Percentiles rank a stretch among this genome's conserved stretches.
Evolutionary conservation across 2,888 invertebrate genomes (phyloP).

Genomic region (Thereva unica): DNA sequence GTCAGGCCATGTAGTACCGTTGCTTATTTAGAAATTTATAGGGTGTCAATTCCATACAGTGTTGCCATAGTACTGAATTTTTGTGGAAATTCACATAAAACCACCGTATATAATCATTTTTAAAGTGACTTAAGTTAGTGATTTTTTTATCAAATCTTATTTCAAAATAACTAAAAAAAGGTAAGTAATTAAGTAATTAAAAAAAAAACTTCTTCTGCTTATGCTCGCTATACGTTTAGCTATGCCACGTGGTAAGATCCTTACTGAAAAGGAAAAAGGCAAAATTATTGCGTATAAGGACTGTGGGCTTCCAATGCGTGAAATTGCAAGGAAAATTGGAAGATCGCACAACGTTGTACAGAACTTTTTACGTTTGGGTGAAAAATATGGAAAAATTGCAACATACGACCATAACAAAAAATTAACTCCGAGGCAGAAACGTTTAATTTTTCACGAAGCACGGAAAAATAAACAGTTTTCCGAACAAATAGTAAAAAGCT

Average conservation of each 20-base stretch:
- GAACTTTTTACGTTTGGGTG: conserved; percentile 1
- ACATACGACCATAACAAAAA: conserved; percentile 4
- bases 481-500: background rate
- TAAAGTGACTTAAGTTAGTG: too few relatives aligned
- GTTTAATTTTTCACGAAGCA: conserved; percentile 14
- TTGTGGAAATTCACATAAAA: too few relatives aligned
- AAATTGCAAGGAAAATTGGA: conserved; percentile 1
- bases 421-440: conserved; percentile 3
- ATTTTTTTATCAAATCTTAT: too few relatives aligned
- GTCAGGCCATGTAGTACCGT: too few relatives aligned
- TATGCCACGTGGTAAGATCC: conserved; percentile 2
- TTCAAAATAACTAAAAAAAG: too few relatives aligned
- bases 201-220: too few relatives aligned
- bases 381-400: background rate
- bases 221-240: too few relatives aligned
- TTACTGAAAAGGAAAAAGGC: conserved; percentile 2
- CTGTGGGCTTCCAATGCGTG: conserved; percentile 1
- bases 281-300: conserved; percentile 10
- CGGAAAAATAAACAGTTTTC: conserved; percentile 12
- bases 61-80: too few relatives aligned
- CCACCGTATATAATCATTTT: too few relatives aligned
- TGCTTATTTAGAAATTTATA: too few relatives aligned
- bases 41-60: too few relatives aligned
- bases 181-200: too few relatives aligned
- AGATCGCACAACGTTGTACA: conserved; percentile 2